Percentiles rank a stretch among this genome's conserved stretches.
Conservation (phyloP, 2,888 invertebrate species). For the Diogma glabrata region DNA sequence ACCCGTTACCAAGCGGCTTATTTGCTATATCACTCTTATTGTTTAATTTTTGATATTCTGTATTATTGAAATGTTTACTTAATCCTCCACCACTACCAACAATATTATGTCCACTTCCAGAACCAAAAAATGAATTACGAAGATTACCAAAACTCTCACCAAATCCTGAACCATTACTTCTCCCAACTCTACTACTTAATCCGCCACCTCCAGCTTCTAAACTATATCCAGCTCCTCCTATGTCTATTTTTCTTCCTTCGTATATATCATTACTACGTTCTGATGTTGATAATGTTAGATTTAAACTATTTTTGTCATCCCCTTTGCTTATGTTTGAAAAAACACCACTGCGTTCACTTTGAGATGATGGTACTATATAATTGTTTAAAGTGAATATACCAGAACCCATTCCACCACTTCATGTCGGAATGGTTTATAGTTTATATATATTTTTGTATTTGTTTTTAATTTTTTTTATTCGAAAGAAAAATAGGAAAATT, state of each 20-base stretch:
- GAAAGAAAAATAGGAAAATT: background rate
- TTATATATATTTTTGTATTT: background rate
- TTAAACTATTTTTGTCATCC: slow-evolving; percentile 2
- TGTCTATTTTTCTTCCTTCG: background rate
- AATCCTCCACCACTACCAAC: slow-evolving; percentile 11
- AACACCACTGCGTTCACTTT: slow-evolving; percentile 5
- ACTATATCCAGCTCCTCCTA: slow-evolving; percentile 2
- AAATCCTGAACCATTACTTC: background rate
- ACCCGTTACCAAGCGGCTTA: slow-evolving; percentile 4
- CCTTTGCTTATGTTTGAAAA: background rate
- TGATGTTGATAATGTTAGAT: slow-evolving; percentile 9
- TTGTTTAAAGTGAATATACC: slow-evolving; percentile 9
- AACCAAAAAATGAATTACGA: slow-evolving; percentile 8
- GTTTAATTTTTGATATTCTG: slow-evolving; percentile 9
- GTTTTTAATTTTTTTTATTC: background rate
- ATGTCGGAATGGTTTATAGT: background rate
- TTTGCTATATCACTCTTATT: slow-evolving; percentile 1
- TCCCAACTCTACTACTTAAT: background rate
- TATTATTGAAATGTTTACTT: slow-evolving; percentile 7
- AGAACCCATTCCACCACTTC: slow-evolving; percentile 10
- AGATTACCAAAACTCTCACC: slow-evolving; percentile 4
- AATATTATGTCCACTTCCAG: slow-evolving; percentile 10
- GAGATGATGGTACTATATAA: slow-evolving; percentile 9
- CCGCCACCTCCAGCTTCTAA: background rate
- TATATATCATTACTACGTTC: slow-evolving; percentile 8